These are phyloP conservation scores for Parazoanthus atlanticus DNA, from an alignment of 92 coral and sea anemone species.

Conservation along the genomic window DNA sequence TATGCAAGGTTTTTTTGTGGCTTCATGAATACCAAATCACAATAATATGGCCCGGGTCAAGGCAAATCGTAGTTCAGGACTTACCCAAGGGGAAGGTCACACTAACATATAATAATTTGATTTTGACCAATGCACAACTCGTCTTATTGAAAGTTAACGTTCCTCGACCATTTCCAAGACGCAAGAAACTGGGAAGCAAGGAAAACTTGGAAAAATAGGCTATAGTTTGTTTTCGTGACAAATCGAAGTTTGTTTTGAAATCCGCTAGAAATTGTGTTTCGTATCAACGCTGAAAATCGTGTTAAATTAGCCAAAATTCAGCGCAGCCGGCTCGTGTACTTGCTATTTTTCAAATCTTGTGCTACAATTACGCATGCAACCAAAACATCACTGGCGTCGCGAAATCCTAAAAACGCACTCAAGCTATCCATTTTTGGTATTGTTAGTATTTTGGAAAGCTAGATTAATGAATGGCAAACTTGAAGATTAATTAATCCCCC, in stretches of 20 bases:
- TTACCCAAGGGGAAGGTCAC: slow-evolving; percentile 36
- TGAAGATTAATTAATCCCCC: slow-evolving; percentile 28
- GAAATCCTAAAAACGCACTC: neutral
- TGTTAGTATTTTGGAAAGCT: slow-evolving; percentile 18
- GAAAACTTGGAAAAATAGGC: neutral
- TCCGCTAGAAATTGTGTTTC: slow-evolving; percentile 1
- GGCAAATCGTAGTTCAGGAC: slow-evolving; percentile 13
- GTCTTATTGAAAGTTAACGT: neutral
- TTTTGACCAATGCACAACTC: neutral
- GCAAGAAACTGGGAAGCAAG: neutral
- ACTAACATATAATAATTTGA: neutral
- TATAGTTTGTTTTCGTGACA: slow-evolving; percentile 33
- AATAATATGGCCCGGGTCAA: slow-evolving; percentile 24
- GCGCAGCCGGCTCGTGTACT: no score
- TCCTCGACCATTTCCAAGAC: neutral
- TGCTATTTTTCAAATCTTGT: neutral
- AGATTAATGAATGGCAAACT: slow-evolving; percentile 12
- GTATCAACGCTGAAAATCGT: neutral
- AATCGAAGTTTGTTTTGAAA: slow-evolving; percentile 31
- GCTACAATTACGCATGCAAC: neutral
- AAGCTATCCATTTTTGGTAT: neutral
- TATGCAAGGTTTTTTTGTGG: slow-evolving; percentile 37
- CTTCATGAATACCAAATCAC: slow-evolving; percentile 35
- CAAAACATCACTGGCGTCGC: neutral
- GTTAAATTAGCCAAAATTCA: neutral